A percentile compares a stretch with the other conserved stretches of the same genome.
Conservation (phyloP, 2,888 invertebrate species). For the Oeneis ivallda region DNA sequence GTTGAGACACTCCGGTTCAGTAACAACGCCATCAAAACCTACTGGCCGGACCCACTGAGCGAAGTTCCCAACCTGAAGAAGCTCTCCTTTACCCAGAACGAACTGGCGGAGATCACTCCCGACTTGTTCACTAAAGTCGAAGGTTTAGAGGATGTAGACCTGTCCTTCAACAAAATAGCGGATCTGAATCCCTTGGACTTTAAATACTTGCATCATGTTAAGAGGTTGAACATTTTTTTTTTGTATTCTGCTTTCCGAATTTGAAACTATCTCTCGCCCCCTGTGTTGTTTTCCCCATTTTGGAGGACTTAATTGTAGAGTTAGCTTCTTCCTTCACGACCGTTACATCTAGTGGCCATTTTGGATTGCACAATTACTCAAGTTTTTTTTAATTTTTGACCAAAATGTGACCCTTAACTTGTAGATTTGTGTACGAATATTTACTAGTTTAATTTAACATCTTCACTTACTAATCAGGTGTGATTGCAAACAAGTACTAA, state of each 20-base stretch:
- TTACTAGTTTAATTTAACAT: no score
- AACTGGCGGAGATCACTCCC: constrained; percentile 67
- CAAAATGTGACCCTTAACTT: no score
- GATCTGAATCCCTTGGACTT: constrained; percentile 69
- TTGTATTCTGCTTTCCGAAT: not conserved
- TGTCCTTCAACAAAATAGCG: constrained; percentile 76
- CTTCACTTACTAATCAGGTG: no score
- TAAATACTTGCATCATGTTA: constrained; percentile 55
- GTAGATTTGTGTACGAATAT: no score
- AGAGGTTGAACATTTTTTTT: constrained; percentile 43
- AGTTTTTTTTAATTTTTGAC: no score
- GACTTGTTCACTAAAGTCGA: constrained; percentile 73
- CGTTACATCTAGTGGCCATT: no score
- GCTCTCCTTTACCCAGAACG: constrained; percentile 76
- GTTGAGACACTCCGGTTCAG: constrained; percentile 67
- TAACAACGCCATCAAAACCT: constrained; percentile 69
- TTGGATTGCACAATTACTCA: no score
- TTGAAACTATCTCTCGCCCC: no score
- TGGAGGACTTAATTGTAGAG: no score
- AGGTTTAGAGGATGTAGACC: constrained; percentile 71
- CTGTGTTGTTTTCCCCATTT: no score
- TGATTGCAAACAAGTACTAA: no score
- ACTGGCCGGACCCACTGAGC: constrained; percentile 74
- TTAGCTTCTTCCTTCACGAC: no score
- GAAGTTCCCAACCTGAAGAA: constrained; percentile 64